Base-by-base conservation (phyloP, 2,888 invertebrate genomes). In the Phyto melanocephala region DNA sequence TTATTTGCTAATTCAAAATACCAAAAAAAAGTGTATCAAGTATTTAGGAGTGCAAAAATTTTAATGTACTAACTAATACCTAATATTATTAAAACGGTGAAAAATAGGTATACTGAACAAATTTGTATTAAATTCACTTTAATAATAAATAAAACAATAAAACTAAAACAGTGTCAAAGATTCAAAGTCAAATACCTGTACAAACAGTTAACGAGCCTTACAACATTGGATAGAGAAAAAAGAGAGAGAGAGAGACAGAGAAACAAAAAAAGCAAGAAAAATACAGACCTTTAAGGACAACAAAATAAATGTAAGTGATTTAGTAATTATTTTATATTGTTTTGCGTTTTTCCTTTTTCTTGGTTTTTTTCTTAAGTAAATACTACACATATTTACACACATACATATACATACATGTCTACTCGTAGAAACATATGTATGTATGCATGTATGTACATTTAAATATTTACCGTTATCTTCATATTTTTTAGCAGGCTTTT, bases 251-350 rank as follows among this genome's bases (percentile, higher is more conserved):
- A 72, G 15, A 65, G 11, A 20, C 40, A 65, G 58, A 50, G 60
- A 37, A 45, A 42, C 35, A 71, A n/a, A n/a, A n/a, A n/a, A n/a
- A n/a, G n/a, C n/a, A 33, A 33, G 45, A 45, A 10, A 47, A 11
- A 22, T 6, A 42, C n/a, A 42, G 13, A 63, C 68, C 72, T 74
- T 75, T 70, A 75, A 78, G 78, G 77, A 83, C 78, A 83, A 83
- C 74, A 81, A 62, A 78, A 78, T 75, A 80, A 84, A 78, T 63
- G 83, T 84, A 83, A 84, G 84, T 84, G 78, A 81, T 83, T 84
- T 83, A 76, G 54, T 40, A 63, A 81, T 84, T 72, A 81, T 80
- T 60, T 76, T 77, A 58, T 54, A 63, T 45, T 75, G n/a, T 28
- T 1, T 28, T 56, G 47, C 8, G 8, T 35, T 28, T 28, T 0